Conservation (phyloP, 2,113 vertebrate genomes). For the Etheostoma spectabile region DNA sequence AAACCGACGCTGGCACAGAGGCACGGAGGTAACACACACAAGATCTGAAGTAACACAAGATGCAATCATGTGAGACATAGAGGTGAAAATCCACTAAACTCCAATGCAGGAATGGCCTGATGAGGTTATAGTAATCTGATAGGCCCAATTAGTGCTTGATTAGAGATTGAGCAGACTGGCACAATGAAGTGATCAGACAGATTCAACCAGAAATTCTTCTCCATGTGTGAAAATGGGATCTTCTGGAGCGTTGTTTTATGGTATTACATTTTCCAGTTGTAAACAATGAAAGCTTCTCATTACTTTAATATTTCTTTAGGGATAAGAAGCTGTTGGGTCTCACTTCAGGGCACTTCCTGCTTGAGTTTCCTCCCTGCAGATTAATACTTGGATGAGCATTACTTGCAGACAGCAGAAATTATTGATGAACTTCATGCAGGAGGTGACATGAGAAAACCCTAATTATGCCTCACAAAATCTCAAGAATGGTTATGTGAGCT, state of each 20-base stretch:
- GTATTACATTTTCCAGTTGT: constrained; percentile 4
- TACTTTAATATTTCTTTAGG: constrained; percentile 32
- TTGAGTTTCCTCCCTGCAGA: constrained; percentile 68
- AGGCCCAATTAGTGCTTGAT: constrained; percentile 64
- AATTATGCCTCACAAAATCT: constrained; percentile 64
- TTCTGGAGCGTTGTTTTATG: not conserved
- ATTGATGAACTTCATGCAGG: constrained; percentile 64
- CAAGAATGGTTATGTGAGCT: constrained; percentile 57
- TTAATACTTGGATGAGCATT: constrained; percentile 76
- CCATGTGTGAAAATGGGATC: not conserved
- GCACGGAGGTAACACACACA: too few relatives aligned
- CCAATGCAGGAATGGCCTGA: constrained; percentile 34
- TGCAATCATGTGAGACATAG: constrained; percentile 53
- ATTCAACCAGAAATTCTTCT: not conserved
- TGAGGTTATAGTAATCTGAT: constrained; percentile 70
- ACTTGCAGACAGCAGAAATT: constrained; percentile 79
- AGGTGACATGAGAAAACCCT: too few relatives aligned
- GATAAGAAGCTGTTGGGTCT: constrained; percentile 56
- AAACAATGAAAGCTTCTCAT: constrained; percentile 34
- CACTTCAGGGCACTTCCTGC: constrained; percentile 65
- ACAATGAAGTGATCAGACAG: constrained; percentile 60
- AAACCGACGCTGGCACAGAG: too few relatives aligned
- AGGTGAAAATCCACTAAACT: constrained; percentile 47
- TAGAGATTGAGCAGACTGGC: constrained; percentile 37
- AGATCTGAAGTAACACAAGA: constrained; percentile 11